Base-by-base conservation (phyloP, 2,888 invertebrate genomes). In the Napeogenes sylphis region DNA sequence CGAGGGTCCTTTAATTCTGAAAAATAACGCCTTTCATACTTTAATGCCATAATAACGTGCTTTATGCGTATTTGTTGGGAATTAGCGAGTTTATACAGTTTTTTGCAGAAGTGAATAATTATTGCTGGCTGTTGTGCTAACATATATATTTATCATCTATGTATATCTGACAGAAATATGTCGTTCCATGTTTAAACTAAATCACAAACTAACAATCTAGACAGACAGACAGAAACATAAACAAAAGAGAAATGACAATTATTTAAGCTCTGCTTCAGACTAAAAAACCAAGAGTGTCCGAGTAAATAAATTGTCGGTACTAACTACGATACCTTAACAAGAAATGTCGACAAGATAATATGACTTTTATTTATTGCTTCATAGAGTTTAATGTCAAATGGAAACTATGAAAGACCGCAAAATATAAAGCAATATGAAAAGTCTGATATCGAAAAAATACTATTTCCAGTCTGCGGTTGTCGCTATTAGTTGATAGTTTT, bases 271-370 rank as follows among this genome's bases (percentile, higher is more conserved):
- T 76, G 78, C 80, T 78, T 68, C 72, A 67, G 75, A 75, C 75
- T 73, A 76, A 77, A 79, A 67, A 78, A 74, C 69, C 70, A 71
- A 71, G 70, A 70, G 71, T 71, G 66, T 78, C 78, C 75, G 74
- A 73, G 73, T 78, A 78, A 83, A 85, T 85, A 85, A 82, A 84
- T 85, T 78, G 83, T 76, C 75, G 75, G 68, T 70, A 59, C 59
- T 30, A 21, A 30, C 51, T 30, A 51, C 51, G 30, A 30, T 10
- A 5, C 51, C 10, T 30, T 30, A 30, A 51, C 51, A 4, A 12
- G 51, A 6, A 51, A 30, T n/a, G 12, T 51, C 21, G 21, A 51
- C 51, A 51, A 30, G 30, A 30, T 51, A 51, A 30, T 51, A 51
- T 51, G 51, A 47, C 32, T 14, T 35, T 47, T 61, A 65, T 55